Base-by-base conservation (phyloP, 2,888 invertebrate genomes). In the Cerastoderma edule region DNA sequence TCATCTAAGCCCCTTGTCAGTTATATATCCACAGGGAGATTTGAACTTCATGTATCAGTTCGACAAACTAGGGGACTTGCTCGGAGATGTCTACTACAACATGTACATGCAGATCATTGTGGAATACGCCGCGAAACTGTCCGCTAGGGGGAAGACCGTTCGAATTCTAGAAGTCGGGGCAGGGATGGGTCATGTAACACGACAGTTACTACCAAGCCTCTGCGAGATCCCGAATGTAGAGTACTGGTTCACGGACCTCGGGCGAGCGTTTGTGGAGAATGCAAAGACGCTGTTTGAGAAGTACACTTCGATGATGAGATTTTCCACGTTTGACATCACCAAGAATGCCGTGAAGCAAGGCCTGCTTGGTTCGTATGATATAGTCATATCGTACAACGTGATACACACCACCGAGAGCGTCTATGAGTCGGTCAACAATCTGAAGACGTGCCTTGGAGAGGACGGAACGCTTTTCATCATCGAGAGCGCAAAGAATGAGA, bases 361-460 rank as follows among this genome's bases (percentile, higher is more conserved):
- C 1, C 50, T 50, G 24, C 50, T 50, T 1, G 50, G 50, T 22
- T 22, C 50, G 10, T 50, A 50, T 27, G 50, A 50, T 50, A 50
- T 50, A 10, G 24, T 50, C 24, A 50, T 50, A 1, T 50, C 50
- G 22, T 50, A 50, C 50, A 50, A 50, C 50, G 50, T 50, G 22
- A 50, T 50, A n/a, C 50, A 50, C 50, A 50, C 50, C n/a, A 50
- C 50, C 50, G 50, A 50, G 50, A 50, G 50, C 22, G 24, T 50
- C 22, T 50, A 50, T 22, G 24, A 50, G 24, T 50, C 50, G 2
- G 50, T 50, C 22, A 50, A 13, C 22, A 50, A 50, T 10, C 50
- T 50, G 50, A 10, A 27, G 24, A 50, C 50, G 24, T 50, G 50
- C 5, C 50, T 50, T 10, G 50, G 50, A 22, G 50, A 50, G 5